A percentile compares a stretch with the other conserved stretches of the same genome.
Conservation (phyloP, 2,888 invertebrate species). For the Caenorhabditis wallacei region DNA sequence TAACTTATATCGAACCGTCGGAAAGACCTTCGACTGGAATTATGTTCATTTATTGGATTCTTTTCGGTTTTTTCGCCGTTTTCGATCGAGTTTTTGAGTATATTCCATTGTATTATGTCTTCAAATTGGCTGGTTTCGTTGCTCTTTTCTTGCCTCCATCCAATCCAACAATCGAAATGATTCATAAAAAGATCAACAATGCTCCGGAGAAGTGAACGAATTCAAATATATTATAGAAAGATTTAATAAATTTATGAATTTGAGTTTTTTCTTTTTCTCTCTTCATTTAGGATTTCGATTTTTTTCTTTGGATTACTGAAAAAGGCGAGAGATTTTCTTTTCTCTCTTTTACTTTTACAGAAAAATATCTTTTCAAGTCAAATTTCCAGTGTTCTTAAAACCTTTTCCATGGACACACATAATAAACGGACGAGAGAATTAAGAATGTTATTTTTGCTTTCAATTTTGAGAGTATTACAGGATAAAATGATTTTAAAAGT, state of each 20-base stretch:
- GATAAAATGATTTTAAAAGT: no score
- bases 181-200: conserved; percentile 31
- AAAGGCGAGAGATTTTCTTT: no score
- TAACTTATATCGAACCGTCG: conserved; percentile 44
- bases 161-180: conserved; percentile 48
- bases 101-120: conserved; percentile 45
- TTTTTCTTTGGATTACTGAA: no score
- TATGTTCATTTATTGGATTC: conserved; percentile 46
- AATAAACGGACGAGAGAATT: no score
- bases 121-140: conserved; percentile 44
- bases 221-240: not conserved
- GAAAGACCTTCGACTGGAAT: conserved; percentile 21
- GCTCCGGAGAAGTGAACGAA: conserved; percentile 12
- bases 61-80: conserved; percentile 47
- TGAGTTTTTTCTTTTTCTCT: not conserved
- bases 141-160: conserved; percentile 59
- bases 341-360: no score
- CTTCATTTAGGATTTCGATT: not conserved
- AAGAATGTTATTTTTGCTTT: no score
- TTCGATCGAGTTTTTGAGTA: conserved; percentile 57
- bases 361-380: no score
- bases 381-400: no score
- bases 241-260: not conserved
- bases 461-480: no score
- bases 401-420: no score